phyloP scores from a whole-genome alignment of 2,797 vertebrate species.

The Acropternis orthonyx region DNA sequence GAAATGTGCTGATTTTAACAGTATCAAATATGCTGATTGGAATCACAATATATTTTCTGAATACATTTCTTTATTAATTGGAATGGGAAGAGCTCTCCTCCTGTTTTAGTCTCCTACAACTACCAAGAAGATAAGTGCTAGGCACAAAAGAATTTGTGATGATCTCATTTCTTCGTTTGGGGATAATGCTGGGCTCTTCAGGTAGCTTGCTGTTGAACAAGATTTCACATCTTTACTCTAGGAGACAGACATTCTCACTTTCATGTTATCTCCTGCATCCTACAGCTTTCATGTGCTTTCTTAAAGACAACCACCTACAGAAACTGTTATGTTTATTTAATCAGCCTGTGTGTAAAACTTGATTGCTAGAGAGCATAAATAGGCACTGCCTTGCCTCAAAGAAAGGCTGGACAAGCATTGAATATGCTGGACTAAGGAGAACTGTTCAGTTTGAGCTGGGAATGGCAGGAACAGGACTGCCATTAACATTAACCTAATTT shows the following conservation, averaged over 20 bases:
- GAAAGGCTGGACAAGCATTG: neutral
- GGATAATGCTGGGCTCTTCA: neutral
- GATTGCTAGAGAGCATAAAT: neutral
- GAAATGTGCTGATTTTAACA: neutral
- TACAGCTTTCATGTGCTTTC: constrained; percentile 17
- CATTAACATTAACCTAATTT: neutral
- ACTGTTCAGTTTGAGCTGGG: neutral
- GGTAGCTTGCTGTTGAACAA: neutral
- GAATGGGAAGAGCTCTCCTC: neutral
- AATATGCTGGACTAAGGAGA: neutral
- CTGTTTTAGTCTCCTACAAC: neutral
- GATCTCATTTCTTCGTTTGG: constrained; percentile 8
- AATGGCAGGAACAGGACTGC: neutral
- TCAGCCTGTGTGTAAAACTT: neutral
- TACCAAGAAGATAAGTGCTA: neutral
- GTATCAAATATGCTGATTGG: neutral
- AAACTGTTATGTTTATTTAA: constrained; percentile 31
- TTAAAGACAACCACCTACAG: neutral
- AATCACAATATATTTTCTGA: neutral
- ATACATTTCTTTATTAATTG: neutral
- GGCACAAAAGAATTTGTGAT: neutral
- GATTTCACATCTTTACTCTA: constrained; percentile 10
- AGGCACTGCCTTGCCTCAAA: neutral
- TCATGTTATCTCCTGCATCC: neutral
- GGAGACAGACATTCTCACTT: neutral